Percentiles rank a stretch among this genome's conserved stretches.
Evolutionary conservation across 2,797 vertebrate genomes (phyloP).

Genomic region (Lithobates sylvaticus): DNA sequence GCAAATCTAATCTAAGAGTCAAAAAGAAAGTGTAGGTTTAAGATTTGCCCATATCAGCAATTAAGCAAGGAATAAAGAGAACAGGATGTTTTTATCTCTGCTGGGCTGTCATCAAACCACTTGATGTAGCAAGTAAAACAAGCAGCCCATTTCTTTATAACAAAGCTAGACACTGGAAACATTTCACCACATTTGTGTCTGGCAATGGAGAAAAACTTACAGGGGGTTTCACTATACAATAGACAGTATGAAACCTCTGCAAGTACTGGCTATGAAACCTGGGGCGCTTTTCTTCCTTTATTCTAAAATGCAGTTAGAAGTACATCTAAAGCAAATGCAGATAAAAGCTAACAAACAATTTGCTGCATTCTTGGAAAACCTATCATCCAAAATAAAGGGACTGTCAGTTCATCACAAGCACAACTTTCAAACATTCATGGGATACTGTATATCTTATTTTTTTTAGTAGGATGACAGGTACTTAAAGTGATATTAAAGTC

Average conservation of each 20-base stretch:
- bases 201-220: constrained; percentile 76
- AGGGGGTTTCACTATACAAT: constrained; percentile 73
- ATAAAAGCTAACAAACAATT: too few species aligned
- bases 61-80: constrained; percentile 72
- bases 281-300: constrained; percentile 70
- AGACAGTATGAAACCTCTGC: constrained; percentile 71
- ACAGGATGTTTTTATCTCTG: constrained; percentile 77
- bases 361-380: too few species aligned
- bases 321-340: too few species aligned
- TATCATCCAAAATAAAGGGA: too few species aligned
- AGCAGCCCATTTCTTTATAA: constrained; percentile 66
- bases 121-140: constrained; percentile 73
- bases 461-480: too few species aligned
- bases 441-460: too few species aligned
- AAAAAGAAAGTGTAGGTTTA: constrained; percentile 31
- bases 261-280: constrained; percentile 71
- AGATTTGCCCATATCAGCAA: constrained; percentile 64
- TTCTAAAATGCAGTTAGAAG: constrained; percentile 27
- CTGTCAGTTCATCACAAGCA: too few species aligned
- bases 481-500: neutral
- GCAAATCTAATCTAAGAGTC: constrained; percentile 44
- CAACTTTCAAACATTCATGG: too few species aligned
- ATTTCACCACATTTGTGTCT: constrained; percentile 80
- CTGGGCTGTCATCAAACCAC: constrained; percentile 71
- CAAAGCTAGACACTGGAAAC: constrained; percentile 69